Base-by-base conservation (phyloP, 2,113 vertebrate genomes). In the Jaculus jaculus region DNA sequence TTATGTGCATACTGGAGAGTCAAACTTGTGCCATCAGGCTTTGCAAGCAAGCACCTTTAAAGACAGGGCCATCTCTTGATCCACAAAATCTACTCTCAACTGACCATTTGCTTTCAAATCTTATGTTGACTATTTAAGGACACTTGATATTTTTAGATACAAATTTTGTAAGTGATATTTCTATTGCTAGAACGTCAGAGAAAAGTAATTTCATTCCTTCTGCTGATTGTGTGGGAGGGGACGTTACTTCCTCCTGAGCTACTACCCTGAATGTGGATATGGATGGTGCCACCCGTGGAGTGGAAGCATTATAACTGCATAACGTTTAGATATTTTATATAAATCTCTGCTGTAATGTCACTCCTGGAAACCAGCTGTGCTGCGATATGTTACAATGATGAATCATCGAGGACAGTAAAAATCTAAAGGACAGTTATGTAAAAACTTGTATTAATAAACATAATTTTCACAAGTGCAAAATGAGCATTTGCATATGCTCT, bases 341-440 rank as follows among this genome's bases (percentile, higher is more conserved):
- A 96, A 96, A 96, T 96, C 84, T 97, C 92, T 89, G 69, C 84
- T 92, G 83, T 94, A 97, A 97, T 96, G 94, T 96, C 91, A 96
- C 89, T 96, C 75, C 87, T 97, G 95, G 93, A 85, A 97, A 83
- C 95, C 96, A 96, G 96, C 96, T 97, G 93, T 95, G 93, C 96
- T 96, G 93, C 88, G 92, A 96, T 96, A 96, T 96, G 89, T 95
- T 94, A 95, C 69, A 83, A 75, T 79, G 94, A 94, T 97, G 97
- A 97, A 94, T 97, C 96, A 97, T 91, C 93, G 79, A 21, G 72
- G n/a, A 75, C 85, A 89, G 81, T 73, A 94, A 89, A 84, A 93
- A 90, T 71, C 84, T 94, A 97, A 97, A 96, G 96, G 96, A 94
- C 96, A 94, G 93, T 97, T 97, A 96, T 80, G 54, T 96, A 96